A percentile compares a stretch with the other conserved stretches of the same genome.
These are phyloP conservation scores for Ptychochromis oligacanthus DNA, from an alignment of 2,113 vertebrate genomes.

Conservation along the genomic window DNA sequence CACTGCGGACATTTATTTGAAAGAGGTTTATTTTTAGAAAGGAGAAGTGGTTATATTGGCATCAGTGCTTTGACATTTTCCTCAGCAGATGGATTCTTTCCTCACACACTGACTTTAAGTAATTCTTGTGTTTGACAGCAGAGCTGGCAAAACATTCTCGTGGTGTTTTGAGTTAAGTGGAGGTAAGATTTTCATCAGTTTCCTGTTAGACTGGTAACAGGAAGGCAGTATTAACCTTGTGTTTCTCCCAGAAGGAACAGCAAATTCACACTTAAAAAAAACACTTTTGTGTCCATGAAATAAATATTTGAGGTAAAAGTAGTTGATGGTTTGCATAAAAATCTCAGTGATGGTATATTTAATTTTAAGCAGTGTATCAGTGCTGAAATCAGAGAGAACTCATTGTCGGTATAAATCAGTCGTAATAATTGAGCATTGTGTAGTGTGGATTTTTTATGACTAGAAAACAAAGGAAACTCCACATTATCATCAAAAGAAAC, in stretches of 20 bases:
- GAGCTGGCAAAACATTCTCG: not conserved
- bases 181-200: slow-evolving; percentile 5
- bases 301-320: not conserved
- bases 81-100: not conserved
- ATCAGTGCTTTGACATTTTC: not conserved
- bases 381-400: not conserved
- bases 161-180: not conserved
- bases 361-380: not conserved
- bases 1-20: slow-evolving; percentile 42
- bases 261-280: not conserved
- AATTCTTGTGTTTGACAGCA: slow-evolving; percentile 5
- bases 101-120: not conserved
- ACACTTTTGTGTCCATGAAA: not conserved
- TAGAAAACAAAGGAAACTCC: too few species aligned
- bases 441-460: not conserved
- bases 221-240: not conserved
- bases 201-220: slow-evolving; percentile 16
- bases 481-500: not conserved
- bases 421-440: not conserved
- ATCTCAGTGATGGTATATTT: not conserved
- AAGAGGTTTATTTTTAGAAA: slow-evolving; percentile 68
- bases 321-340: not conserved
- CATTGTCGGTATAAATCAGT: too few species aligned
- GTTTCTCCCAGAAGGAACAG: not conserved
- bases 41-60: slow-evolving; percentile 6